Conservation (phyloP, 92 coral and sea anemone species). For the Hydrozoanthus gracilis region DNA sequence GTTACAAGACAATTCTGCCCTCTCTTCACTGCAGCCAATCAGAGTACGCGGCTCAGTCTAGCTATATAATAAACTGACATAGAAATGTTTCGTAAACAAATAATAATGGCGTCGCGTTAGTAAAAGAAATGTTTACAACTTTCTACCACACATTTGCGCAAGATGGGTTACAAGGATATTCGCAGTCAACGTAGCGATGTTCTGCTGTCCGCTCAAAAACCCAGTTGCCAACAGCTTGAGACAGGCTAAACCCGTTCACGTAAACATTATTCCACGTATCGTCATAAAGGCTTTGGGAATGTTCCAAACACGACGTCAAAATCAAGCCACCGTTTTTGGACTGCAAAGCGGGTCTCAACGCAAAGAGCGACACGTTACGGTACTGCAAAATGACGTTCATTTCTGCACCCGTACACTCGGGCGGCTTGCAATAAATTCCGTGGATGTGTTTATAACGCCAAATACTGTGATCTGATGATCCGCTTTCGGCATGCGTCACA, state of each 20-base stretch:
- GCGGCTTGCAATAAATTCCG: constrained; percentile 90
- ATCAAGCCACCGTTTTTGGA: constrained; percentile 69
- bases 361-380: constrained; percentile 79
- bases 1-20: no score
- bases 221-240: constrained; percentile 91
- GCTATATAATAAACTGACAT: no score
- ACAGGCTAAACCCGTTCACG: constrained; percentile 75
- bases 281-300: constrained; percentile 87
- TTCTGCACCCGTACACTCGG: constrained; percentile 87
- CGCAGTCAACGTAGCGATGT: constrained; percentile 84
- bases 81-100: not conserved
- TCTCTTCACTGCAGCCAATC: no score
- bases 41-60: no score
- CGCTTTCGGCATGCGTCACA: constrained; percentile 3
- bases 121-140: no score
- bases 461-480: constrained; percentile 47
- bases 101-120: no score
- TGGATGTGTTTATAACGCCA: constrained; percentile 85
- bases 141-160: constrained; percentile 78
- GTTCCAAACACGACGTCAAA: constrained; percentile 93
- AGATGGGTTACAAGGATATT: constrained; percentile 82
- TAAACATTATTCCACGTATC: constrained; percentile 84
- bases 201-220: constrained; percentile 72
- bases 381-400: constrained; percentile 68
- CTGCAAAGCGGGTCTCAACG: constrained; percentile 81